phyloP scores from a whole-genome alignment of 1,140 invertebrate genomes.

The Drosophila nigromelanica region DNA sequence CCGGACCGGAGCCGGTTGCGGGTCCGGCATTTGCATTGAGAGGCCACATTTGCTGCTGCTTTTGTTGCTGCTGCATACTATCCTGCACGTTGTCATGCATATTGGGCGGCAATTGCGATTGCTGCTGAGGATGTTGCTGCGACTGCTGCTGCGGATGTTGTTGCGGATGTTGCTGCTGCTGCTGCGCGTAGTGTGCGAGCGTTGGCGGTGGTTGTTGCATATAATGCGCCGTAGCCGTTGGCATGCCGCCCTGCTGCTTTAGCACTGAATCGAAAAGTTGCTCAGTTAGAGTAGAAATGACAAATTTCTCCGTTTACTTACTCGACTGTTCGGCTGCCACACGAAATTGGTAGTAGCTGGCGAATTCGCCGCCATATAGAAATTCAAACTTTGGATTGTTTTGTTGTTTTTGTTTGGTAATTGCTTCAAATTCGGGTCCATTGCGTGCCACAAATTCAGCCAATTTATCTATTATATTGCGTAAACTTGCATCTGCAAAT shows the following conservation, averaged over 20 bases:
- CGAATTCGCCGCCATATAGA: conserved; percentile 97
- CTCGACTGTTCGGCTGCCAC: conserved; percentile 84
- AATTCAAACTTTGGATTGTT: conserved; percentile 99
- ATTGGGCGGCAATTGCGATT: conserved; percentile 12
- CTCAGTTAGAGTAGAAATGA: not conserved
- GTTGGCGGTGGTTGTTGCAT: conserved; percentile 64
- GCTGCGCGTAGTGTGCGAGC: conserved; percentile 54
- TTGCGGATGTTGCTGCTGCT: conserved; percentile 49
- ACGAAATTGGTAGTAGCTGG: conserved; percentile 98
- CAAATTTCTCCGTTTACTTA: conserved; percentile 41
- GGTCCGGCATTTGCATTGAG: conserved; percentile 31
- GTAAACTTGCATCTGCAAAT: conserved; percentile 76
- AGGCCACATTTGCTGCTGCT: conserved; percentile 61
- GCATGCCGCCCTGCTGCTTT: conserved; percentile 83
- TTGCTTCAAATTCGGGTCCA: conserved; percentile 98
- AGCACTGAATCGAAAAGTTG: conserved; percentile 71
- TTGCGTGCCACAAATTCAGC: conserved; percentile 99
- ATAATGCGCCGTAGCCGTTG: conserved; percentile 33
- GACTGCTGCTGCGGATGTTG: conserved; percentile 36
- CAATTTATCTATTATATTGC: conserved; percentile 98
- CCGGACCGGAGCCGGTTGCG: not conserved
- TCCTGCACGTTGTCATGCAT: conserved; percentile 47
- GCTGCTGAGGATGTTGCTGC: conserved; percentile 4
- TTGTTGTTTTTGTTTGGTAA: conserved; percentile 99
- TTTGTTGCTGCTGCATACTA: conserved; percentile 45